Evolutionary conservation across 2,888 invertebrate species (phyloP), one percentile per base, ranked within the genome.

Genomic region (Dicroscelio sp.): DNA sequence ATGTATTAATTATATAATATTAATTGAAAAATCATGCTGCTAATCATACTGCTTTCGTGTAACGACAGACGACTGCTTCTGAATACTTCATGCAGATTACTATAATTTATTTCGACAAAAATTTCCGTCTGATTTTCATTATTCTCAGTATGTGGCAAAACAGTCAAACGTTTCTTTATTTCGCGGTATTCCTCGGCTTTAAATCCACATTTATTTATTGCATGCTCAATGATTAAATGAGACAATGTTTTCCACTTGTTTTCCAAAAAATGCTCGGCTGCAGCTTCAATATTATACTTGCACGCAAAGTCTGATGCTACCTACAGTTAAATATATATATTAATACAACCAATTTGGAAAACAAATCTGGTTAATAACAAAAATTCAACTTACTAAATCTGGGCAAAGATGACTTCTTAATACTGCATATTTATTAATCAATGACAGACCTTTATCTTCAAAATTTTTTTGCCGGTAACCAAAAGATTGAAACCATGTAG

Each of bases 341-440:
- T 38, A n/a, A n/a, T n/a, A n/a, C n/a, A n/a, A n/a, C n/a, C n/a
- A n/a, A n/a, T n/a, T n/a, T n/a, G n/a, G n/a, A n/a, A n/a, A n/a
- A n/a, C n/a, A n/a, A n/a, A n/a, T n/a, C n/a, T n/a, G n/a, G n/a
- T n/a, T n/a, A n/a, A n/a, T n/a, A n/a, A n/a, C n/a, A n/a, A n/a
- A n/a, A n/a, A n/a, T n/a, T n/a, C n/a, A n/a, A n/a, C n/a, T n/a
- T 58, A 58, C 58, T 23, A 58, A 58, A 58, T 58, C 58, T 58
- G 58, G 58, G n/a, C 58, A 3, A 2, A 58, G 17, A 23, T 10
- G 17, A 6, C 58, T 58, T 58, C 23, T 58, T 23, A 58, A 12
- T 1, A 58, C 58, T 58, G 17, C 1, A 2, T n/a, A 23, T n/a
- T 23, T 58, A 3, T 58, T n/a, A 10, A 58, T 2, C 23, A 58